Conservation (phyloP, 1,140 invertebrate species). For the Chelonus insularis region DNA sequence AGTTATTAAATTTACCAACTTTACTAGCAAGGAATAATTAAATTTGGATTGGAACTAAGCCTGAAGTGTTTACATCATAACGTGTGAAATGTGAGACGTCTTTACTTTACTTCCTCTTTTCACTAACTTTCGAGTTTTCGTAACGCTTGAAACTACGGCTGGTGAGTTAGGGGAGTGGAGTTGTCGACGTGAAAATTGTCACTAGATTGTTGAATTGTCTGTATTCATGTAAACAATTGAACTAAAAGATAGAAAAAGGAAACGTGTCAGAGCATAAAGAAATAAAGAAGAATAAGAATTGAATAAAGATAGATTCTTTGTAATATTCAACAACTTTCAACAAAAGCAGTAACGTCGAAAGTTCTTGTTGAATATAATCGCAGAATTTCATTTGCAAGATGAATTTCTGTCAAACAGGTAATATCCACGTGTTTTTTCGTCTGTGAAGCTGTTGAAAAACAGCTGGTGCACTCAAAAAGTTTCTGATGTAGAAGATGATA, state of each 20-base stretch:
- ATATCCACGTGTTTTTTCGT: background rate
- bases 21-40: background rate
- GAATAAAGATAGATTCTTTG: background rate
- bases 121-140: slow-evolving; percentile 11
- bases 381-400: slow-evolving; percentile 6
- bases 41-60: slow-evolving; percentile 4
- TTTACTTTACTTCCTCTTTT: background rate
- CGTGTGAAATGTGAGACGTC: slow-evolving; percentile 17
- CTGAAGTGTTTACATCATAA: slow-evolving; percentile 19
- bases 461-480: background rate
- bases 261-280: background rate
- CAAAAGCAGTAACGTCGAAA: background rate
- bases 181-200: slow-evolving; percentile 21
- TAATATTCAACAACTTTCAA: background rate
- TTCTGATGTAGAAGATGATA: too few species aligned
- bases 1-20: slow-evolving; percentile 2
- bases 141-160: slow-evolving; percentile 17
- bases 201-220: slow-evolving; percentile 12
- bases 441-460: background rate
- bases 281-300: background rate
- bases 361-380: background rate
- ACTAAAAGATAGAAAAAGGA: too few species aligned
- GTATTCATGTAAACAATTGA: too few species aligned
- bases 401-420: background rate
- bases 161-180: background rate